Base-by-base conservation (phyloP, 2,797 vertebrate species). In the Fratercula arctica region DNA sequence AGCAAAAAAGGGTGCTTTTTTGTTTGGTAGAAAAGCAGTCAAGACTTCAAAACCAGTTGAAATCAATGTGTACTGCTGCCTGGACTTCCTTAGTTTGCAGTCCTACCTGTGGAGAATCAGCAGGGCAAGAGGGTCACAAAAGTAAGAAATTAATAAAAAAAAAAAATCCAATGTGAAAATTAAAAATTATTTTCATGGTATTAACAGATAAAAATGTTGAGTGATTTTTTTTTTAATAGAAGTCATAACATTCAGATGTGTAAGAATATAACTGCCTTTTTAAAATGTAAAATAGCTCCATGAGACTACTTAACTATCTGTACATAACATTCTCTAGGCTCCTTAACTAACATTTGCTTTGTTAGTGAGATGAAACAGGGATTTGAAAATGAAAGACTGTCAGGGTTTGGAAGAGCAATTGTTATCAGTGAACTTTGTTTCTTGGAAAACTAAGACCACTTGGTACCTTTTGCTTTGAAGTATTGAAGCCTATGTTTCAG, bases 181-280 rank as follows among this genome's bases (percentile, higher is more conserved):
- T 4, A 8, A 10, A 54, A 2, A 18, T 12, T 54, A 51, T 56
- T 77, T 66, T 41, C 8, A 20, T 76, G 72, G 21, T 28, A 2
- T 77, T 90, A 85, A 80, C 69, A 90, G 86, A 75, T 60, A 59
- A 56, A 92, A 89, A 83, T 68, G 35, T 86, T 85, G 85, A 95
- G 60, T 95, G 82, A 59, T 70, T 56, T 76, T 67, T 70, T 60
- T 95, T 93, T 76, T 23, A 54, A 75, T 41, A 31, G 33, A 90
- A 96, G 69, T 91, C 91, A 91, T 85, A 94, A 94, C 61, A 84
- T 95, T 96, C 94, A 86, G 73, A 94, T 15, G 3, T 83, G 43
- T 80, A 60, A 56, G 75, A 97, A 60, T 50, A 23, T 37, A 94
- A 75, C 53, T 86, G 81, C 61, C 60, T 95, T 85, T 85, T 91